A percentile compares a stretch with the other conserved stretches of the same genome.
phyloP scores from a whole-genome alignment of 2,888 invertebrate genomes.

The Nephrotoma appendiculata region DNA sequence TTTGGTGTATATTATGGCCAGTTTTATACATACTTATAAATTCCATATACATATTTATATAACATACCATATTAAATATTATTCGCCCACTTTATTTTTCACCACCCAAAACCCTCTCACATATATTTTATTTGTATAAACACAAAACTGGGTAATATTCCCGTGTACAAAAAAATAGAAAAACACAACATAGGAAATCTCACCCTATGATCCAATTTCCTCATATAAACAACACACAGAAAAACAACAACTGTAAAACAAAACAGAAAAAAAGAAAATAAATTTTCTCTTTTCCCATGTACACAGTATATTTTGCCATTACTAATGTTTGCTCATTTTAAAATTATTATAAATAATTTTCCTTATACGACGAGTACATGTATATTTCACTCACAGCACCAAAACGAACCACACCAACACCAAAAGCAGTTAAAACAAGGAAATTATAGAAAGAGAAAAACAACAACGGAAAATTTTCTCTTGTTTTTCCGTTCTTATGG shows the following conservation, averaged over 20 bases:
- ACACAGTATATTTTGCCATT: neutral
- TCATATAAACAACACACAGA: neutral
- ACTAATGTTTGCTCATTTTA: neutral
- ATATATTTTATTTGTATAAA: neutral
- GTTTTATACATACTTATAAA: neutral
- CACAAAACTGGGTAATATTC: neutral
- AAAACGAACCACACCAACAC: neutral
- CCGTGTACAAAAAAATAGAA: neutral
- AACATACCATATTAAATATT: neutral
- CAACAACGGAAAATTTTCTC: neutral
- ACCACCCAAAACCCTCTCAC: neutral
- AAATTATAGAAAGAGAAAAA: neutral
- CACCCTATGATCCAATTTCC: neutral
- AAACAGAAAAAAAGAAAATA: neutral
- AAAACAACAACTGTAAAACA: neutral
- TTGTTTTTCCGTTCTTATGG: neutral
- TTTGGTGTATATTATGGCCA: neutral
- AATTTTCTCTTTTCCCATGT: neutral
- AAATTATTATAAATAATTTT: neutral
- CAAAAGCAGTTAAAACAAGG: neutral
- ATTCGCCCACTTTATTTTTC: neutral
- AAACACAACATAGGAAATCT: neutral
- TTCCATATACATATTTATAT: neutral
- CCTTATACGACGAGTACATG: neutral
- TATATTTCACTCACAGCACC: neutral